phyloP scores from a whole-genome alignment of 2,888 invertebrate species.

The Hanleya hanleyi region DNA sequence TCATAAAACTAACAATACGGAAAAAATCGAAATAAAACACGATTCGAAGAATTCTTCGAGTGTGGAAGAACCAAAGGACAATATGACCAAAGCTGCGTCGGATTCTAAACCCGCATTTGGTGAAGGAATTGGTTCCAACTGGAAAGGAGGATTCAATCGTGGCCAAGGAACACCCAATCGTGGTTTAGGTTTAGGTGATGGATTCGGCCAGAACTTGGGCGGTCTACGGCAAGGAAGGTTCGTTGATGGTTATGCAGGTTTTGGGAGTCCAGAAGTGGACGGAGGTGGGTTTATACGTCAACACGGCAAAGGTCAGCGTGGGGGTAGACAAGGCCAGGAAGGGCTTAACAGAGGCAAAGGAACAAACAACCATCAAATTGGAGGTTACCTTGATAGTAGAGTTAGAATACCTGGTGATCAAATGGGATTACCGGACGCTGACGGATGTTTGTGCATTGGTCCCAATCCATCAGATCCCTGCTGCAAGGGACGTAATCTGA shows the following conservation, averaged over 20 bases:
- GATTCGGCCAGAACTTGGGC: not conserved
- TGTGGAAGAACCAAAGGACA: no score
- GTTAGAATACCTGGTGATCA: not conserved
- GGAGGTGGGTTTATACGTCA: not conserved
- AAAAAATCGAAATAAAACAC: no score
- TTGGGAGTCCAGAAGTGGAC: not conserved
- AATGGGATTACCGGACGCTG: not conserved
- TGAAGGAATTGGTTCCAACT: not conserved
- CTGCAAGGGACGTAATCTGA: no score
- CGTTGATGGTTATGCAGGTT: not conserved
- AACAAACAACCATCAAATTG: not conserved
- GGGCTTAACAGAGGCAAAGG: no score
- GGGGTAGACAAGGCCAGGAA: not conserved
- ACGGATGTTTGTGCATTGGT: not conserved
- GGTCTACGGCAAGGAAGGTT: not conserved
- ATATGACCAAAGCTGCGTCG: no score
- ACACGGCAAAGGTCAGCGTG: not conserved
- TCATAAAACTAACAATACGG: no score
- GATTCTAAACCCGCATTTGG: slow-evolving; percentile 6
- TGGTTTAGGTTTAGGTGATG: no score
- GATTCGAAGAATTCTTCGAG: no score
- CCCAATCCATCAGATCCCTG: no score
- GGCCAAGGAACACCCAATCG: no score
- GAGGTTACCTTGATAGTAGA: not conserved
- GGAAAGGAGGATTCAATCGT: not conserved